Base-by-base conservation (phyloP, 2,113 vertebrate genomes). In the Oryzias celebensis region DNA sequence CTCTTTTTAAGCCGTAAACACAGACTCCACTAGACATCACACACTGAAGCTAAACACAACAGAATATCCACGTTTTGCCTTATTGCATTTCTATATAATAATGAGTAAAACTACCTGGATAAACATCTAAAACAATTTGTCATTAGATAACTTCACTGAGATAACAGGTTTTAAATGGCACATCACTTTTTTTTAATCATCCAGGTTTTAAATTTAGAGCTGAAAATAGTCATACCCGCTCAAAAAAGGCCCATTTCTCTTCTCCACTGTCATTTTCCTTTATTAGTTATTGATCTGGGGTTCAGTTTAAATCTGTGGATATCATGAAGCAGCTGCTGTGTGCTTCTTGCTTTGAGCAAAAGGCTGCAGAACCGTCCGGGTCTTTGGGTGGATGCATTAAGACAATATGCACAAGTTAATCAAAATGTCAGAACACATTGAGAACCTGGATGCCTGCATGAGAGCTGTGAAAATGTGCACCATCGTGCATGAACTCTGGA, bases 1-100 rank as follows among this genome's bases (percentile, higher is more conserved):
- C 68, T 81, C 81, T 72, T 59, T 74, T 67, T 63, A 73, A 47
- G 49, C 57, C 31, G 49, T 68, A 52, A 60, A 48, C 71, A 46
- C 59, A 36, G 36, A 36, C 36, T 36, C 2, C 31, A 10, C 31
- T 36, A 10, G 31, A 36, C 1, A 5, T 28, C 5, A 28, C 26
- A 28, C 4, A 2, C 31, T 36, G 31, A 36, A 7, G 8, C 31
- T 36, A 36, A 36, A 36, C 31, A 12, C 2, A 36, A 12, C 10
- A 36, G 0, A 10, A 36, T 36, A 6, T 28, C 26, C 31, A 36
- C 8, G 2, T 36, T 10, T 36, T 36, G 2, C 36, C 36, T 10
- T 36, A 0, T 12, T 36, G 2, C 36, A 36, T 36, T 36, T 36
- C 8, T 36, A 12, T 8, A 36, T 36, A 5, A 12, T 36, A 36